Percentiles rank a stretch among this genome's conserved stretches.
Conservation (phyloP, 2,888 invertebrate genomes). For the Tiliacea citrago region DNA sequence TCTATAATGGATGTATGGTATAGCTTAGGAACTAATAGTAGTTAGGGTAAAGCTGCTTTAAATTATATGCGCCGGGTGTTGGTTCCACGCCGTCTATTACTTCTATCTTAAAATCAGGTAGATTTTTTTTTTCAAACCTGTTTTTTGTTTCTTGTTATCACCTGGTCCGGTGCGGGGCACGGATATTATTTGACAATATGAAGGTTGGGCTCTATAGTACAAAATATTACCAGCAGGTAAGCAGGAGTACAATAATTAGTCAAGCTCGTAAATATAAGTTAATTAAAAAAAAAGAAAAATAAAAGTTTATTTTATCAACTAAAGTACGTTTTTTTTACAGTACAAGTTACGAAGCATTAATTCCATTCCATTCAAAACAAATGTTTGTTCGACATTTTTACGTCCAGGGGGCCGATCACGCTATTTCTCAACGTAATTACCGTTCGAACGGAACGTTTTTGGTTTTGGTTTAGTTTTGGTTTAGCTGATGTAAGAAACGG, state of each 20-base stretch:
- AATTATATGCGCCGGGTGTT: conserved; percentile 21
- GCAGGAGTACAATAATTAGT: not conserved
- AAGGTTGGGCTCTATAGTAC: not conserved
- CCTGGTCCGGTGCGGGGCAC: not conserved
- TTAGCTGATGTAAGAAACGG: no score
- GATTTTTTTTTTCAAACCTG: not conserved
- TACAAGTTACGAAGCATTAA: conserved; percentile 4
- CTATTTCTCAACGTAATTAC: no score
- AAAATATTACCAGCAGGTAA: not conserved
- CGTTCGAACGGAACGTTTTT: no score
- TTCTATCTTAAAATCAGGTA: conserved; percentile 26
- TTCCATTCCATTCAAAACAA: conserved; percentile 5
- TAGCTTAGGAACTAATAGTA: conserved; percentile 31
- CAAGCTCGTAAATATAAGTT: not conserved
- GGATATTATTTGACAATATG: not conserved
- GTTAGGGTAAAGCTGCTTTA: not conserved
- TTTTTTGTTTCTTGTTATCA: not conserved
- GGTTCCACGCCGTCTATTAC: not conserved
- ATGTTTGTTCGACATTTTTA: not conserved
- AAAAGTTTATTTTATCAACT: no score
- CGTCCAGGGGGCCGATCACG: no score
- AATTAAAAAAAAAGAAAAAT: not conserved
- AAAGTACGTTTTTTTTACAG: not conserved
- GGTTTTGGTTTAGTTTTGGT: no score
- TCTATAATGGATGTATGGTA: not conserved